Evolutionary conservation across 1,140 invertebrate genomes (phyloP).

Genomic region (Drosophila varians): DNA sequence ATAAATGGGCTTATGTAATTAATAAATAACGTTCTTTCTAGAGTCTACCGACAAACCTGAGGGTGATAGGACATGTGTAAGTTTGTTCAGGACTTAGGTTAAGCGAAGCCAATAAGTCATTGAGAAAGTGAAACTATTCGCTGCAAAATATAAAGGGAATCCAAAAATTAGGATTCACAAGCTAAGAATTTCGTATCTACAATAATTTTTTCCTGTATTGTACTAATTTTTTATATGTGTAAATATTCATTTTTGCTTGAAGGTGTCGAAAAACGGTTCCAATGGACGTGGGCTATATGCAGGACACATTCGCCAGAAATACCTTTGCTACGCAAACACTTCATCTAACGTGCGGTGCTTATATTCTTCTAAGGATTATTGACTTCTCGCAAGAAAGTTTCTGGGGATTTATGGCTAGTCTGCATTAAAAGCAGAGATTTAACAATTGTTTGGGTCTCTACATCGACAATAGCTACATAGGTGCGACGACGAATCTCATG

Average conservation of each 20-base stretch:
- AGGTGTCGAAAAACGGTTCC: conserved; percentile 51
- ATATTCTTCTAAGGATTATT: neutral
- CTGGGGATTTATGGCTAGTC: neutral
- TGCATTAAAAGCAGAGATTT: neutral
- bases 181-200: no score
- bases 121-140: no score
- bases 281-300: conserved; percentile 46
- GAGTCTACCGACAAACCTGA: no score
- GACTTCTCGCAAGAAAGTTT: neutral
- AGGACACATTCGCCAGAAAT: conserved; percentile 21
- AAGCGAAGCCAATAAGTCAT: no score
- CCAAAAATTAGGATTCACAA: no score
- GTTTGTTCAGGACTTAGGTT: no score
- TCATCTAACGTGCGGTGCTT: conserved; percentile 24
- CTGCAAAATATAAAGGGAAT: no score
- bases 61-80: no score
- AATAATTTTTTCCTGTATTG: no score
- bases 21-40: no score
- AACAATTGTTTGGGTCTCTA: neutral
- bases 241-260: neutral
- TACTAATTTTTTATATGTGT: no score
- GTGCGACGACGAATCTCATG: conserved; percentile 78
- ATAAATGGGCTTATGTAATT: no score
- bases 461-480: conserved; percentile 23
- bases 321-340: conserved; percentile 48